A percentile compares a stretch with the other conserved stretches of the same genome.
Conservation (phyloP, 2,797 vertebrate genomes). For the Chiroxiphia lanceolata region DNA sequence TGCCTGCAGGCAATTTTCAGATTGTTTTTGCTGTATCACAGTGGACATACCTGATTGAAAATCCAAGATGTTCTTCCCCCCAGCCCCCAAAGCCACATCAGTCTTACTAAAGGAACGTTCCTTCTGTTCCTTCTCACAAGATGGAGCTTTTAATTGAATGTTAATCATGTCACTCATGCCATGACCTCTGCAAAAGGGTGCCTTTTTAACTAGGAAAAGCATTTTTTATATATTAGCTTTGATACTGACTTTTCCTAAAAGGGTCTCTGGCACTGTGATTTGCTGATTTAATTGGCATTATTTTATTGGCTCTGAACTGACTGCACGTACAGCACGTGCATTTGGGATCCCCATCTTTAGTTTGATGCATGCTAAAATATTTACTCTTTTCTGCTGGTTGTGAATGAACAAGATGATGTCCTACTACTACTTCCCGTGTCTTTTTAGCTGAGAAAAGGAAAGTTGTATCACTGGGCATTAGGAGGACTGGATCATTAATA, state of each 20-base stretch:
- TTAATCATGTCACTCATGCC: background rate
- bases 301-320: background rate
- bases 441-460: conserved; percentile 22
- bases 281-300: background rate
- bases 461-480: conserved; percentile 45
- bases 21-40: background rate
- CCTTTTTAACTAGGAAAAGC: conserved; percentile 10
- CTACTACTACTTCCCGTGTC: background rate
- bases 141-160: conserved; percentile 46
- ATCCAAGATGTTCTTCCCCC: background rate
- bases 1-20: background rate
- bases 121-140: conserved; percentile 8
- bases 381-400: background rate
- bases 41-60: background rate
- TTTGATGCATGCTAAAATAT: background rate
- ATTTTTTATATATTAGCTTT: background rate
- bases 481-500: conserved; percentile 59
- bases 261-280: background rate
- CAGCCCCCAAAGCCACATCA: background rate
- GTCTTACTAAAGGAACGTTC: background rate
- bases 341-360: background rate
- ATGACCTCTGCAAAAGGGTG: background rate
- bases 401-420: background rate
- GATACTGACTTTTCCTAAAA: background rate
- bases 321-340: background rate